Percentiles rank a stretch among this genome's conserved stretches.
Conservation (phyloP, 2,888 invertebrate species). For the Drosophila siamana region DNA sequence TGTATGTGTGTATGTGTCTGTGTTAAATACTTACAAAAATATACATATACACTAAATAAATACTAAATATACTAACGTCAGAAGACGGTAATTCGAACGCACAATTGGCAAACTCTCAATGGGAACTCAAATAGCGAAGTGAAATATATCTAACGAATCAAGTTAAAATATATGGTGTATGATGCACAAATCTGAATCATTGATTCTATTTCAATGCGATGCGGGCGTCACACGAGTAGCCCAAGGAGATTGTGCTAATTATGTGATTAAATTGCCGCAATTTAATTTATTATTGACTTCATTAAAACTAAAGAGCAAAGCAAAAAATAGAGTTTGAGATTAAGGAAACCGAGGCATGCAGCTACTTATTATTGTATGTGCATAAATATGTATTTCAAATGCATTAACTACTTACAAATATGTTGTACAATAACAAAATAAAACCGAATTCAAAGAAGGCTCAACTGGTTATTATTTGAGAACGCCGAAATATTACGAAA, state of each 20-base stretch:
- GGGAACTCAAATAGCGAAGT: too few species aligned
- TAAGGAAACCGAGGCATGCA: background rate
- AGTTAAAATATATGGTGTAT: too few species aligned
- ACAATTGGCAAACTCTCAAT: background rate
- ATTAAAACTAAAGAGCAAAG: conserved; percentile 4
- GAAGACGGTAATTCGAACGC: background rate
- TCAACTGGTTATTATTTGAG: conserved; percentile 17
- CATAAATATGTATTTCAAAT: conserved; percentile 4
- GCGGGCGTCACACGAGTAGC: too few species aligned
- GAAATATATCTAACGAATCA: too few species aligned
- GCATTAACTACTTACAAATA: conserved; percentile 16
- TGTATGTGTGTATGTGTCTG: conserved; percentile 39
- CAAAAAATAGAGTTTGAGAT: background rate
- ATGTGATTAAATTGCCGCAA: background rate
- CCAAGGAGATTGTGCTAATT: background rate
- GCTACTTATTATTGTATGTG: background rate
- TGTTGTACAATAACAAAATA: conserved; percentile 22
- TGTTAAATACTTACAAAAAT: conserved; percentile 32
- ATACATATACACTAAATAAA: conserved; percentile 6
- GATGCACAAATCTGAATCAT: background rate
- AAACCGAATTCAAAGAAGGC: conserved; percentile 13
- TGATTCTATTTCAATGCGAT: background rate
- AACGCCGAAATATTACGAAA: conserved; percentile 2
- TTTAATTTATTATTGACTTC: background rate
- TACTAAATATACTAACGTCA: conserved; percentile 11